Conservation (phyloP, 2,888 invertebrate genomes). For the Eristalis intricaria region DNA sequence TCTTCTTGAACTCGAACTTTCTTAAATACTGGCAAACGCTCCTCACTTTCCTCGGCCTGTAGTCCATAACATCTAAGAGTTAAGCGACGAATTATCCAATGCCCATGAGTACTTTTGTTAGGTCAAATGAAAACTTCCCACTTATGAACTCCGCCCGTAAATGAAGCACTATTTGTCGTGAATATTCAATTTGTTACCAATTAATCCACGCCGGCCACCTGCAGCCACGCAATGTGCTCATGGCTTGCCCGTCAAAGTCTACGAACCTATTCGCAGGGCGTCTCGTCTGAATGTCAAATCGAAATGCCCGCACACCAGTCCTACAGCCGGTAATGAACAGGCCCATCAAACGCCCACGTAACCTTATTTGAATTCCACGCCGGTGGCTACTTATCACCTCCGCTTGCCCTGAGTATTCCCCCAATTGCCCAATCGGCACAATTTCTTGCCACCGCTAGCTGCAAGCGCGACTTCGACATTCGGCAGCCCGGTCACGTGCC, state of each 20-base stretch:
- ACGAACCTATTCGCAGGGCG: neutral
- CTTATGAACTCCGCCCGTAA: too few species aligned
- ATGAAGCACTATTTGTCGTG: too few species aligned
- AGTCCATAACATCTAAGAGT: too few species aligned
- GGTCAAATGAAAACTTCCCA: too few species aligned
- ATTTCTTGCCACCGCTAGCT: neutral
- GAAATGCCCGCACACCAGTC: neutral
- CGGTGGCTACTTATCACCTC: neutral
- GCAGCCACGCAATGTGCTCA: too few species aligned
- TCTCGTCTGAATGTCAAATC: neutral
- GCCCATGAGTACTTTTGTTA: too few species aligned
- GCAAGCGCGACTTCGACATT: neutral
- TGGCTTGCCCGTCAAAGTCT: neutral
- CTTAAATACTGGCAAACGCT: too few species aligned
- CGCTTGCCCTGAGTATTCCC: neutral
- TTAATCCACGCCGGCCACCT: too few species aligned
- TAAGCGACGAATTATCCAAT: too few species aligned
- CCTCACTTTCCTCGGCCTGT: too few species aligned
- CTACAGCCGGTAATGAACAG: neutral
- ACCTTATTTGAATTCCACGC: neutral
- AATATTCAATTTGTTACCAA: too few species aligned
- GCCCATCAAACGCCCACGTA: neutral
- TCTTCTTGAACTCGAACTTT: too few species aligned
- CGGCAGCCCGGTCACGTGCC: conserved; percentile 22
- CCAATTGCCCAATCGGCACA: neutral